A percentile compares a stretch with the other conserved stretches of the same genome.
Evolutionary conservation across 2,888 invertebrate species (phyloP).

Genomic region (Drosophila colorata): DNA sequence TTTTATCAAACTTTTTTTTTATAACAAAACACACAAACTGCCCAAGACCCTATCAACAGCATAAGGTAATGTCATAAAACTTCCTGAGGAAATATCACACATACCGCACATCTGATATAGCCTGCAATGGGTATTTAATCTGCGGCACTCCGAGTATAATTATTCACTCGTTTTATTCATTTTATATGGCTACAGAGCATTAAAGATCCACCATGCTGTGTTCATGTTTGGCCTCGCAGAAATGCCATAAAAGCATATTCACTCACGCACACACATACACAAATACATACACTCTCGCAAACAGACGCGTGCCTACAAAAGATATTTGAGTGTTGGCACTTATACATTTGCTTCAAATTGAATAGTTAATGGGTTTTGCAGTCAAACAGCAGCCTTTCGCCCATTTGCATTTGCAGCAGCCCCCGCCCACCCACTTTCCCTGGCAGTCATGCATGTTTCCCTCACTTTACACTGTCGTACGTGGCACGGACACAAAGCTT

Average conservation of each 20-base stretch:
- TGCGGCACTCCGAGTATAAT: too few relatives aligned
- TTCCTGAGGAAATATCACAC: too few relatives aligned
- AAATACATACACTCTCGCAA: conserved; percentile 4
- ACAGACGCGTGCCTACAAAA: not conserved
- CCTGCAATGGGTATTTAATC: too few relatives aligned
- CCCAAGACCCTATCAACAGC: too few relatives aligned
- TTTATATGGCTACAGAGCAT: not conserved
- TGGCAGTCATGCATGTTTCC: conserved; percentile 5
- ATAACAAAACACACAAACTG: too few relatives aligned
- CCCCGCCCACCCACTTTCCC: not conserved
- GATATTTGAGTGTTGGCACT: conserved; percentile 1
- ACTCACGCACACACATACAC: conserved; percentile 4
- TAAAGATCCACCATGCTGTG: not conserved
- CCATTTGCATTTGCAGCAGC: conserved; percentile 1
- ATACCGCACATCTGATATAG: too few relatives aligned
- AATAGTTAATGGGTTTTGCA: conserved; percentile 24
- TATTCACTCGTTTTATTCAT: too few relatives aligned
- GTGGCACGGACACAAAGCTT: not conserved
- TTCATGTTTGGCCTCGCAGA: too few relatives aligned
- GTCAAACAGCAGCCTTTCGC: not conserved
- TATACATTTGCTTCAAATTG: conserved; percentile 22
- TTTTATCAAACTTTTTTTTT: too few relatives aligned
- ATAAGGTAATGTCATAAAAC: too few relatives aligned
- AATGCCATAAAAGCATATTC: not conserved
- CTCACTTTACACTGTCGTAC: conserved; percentile 10